Base-by-base conservation (phyloP, 37 sponge, comb jelly and placozoan genomes). In the Halichondria panicea region DNA sequence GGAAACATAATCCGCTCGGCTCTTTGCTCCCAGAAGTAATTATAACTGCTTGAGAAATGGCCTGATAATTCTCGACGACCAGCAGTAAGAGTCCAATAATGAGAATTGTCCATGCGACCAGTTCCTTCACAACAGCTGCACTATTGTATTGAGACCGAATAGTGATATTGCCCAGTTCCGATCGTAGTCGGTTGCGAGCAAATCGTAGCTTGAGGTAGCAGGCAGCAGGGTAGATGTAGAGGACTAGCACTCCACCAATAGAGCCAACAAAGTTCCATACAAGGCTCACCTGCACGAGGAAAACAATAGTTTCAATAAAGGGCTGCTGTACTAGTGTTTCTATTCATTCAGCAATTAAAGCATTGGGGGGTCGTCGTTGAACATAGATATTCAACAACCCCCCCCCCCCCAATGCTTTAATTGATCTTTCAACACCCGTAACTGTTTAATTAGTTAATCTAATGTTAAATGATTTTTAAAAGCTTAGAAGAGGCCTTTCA, bases 191-290 rank as follows among this genome's bases (percentile, higher is more conserved):
- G 55, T 67, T 55, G 35, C 43, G 50, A 33, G 77, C 13, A 42
- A 64, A 79, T 22, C 85, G 80, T 12, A 92, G 72, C 35, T 77
- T 70, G 6, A 92, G 77, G 70, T 71, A 92, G 78, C 72, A 84
- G 43, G 89, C 72, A 15, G 93, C 52, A 3, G 93, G 93, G 55
- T 79, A 79, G n/a, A 92, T 71, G 72, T 84, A 92, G 58, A 92
- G 76, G n/a, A 92, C 70, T 0, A 92, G 62, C 19, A 65, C 38
- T 0, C 88, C 88, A 13, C 84, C 88, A 43, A 63, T 78, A 0
- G 92, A 87, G 19, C 88, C 88, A 11, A 92, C 81, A 69, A 87
- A 92, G 74, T 80, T 80, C 92, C 92, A 92, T 37, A 87, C 91
- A 52, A 58, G 41, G 9, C 73, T 67, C 24, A 90, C 88, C 88